phyloP scores from a whole-genome alignment of 2,797 vertebrate species.

The Melanotaenia pygmaea region DNA sequence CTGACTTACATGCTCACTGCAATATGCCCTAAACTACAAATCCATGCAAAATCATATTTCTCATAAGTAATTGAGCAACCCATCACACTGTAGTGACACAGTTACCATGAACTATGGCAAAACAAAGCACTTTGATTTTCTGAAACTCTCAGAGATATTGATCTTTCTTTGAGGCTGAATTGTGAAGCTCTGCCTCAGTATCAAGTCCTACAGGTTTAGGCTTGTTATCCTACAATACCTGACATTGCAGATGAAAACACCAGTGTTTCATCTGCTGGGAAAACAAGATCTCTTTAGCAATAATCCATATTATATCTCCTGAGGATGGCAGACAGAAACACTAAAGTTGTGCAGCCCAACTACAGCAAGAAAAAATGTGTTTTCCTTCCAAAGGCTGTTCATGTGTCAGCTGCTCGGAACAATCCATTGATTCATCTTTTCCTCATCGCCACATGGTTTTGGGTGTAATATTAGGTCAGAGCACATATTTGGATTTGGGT shows the following conservation, averaged over 20 bases:
- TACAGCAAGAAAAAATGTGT: slow-evolving; percentile 36
- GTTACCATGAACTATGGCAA: slow-evolving; percentile 28
- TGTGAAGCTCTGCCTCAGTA: slow-evolving; percentile 52
- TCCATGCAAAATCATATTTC: slow-evolving; percentile 56
- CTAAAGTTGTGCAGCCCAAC: slow-evolving; percentile 11
- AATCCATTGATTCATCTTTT: slow-evolving; percentile 70
- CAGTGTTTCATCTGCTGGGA: slow-evolving; percentile 41
- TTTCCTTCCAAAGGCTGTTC: slow-evolving; percentile 44
- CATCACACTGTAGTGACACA: slow-evolving; percentile 20
- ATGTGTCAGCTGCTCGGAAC: slow-evolving; percentile 52
- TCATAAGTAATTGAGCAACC: slow-evolving; percentile 34
- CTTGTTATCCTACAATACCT: slow-evolving; percentile 55
- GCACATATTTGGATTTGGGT: slow-evolving; percentile 47
- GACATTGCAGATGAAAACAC: slow-evolving; percentile 31
- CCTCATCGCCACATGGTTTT: slow-evolving; percentile 50
- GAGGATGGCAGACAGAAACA: slow-evolving; percentile 1
- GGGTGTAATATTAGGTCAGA: slow-evolving; percentile 63
- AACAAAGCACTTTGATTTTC: slow-evolving; percentile 34
- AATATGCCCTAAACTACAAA: slow-evolving; percentile 15
- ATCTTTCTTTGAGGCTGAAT: slow-evolving; percentile 56
- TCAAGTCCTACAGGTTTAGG: slow-evolving; percentile 45
- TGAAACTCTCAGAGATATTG: slow-evolving; percentile 63
- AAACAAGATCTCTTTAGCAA: slow-evolving; percentile 33
- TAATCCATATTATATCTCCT: slow-evolving; percentile 5
- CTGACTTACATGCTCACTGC: not conserved